Percentiles rank a stretch among this genome's conserved stretches.
These are phyloP conservation scores for Sebastes trivittatus DNA, from an alignment of 2,797 vertebrate genomes.

Conservation along the genomic window DNA sequence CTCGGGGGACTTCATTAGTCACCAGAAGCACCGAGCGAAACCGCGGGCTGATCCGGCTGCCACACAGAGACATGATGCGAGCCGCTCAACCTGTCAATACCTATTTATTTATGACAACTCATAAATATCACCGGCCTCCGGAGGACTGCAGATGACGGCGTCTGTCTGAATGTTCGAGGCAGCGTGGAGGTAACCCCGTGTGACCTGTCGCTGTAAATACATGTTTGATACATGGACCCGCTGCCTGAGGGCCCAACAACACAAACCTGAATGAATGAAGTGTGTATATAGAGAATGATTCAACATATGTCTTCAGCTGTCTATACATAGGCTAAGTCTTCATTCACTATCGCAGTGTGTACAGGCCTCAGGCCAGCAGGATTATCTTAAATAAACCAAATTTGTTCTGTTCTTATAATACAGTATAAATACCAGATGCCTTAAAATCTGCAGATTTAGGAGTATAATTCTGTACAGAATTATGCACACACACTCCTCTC, in stretches of 20 bases:
- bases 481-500: not conserved
- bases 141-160: not conserved
- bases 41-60: constrained; percentile 20
- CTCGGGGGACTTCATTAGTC: constrained; percentile 68
- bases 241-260: not conserved
- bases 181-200: not conserved
- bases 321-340: not conserved
- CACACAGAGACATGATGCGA: constrained; percentile 8
- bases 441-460: not conserved
- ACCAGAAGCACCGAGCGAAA: constrained; percentile 41
- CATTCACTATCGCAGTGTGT: not conserved
- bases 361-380: not conserved
- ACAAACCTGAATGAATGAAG: not conserved
- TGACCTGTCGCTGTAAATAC: not conserved
- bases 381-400: not conserved
- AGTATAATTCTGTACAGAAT: not conserved
- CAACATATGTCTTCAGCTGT: not conserved
- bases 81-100: constrained; percentile 47
- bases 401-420: not conserved
- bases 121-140: not conserved
- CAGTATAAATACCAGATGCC: not conserved
- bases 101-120: constrained; percentile 16
- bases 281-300: not conserved
- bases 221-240: not conserved
- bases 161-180: not conserved